Conservation (phyloP, 1,140 invertebrate genomes). For the Lucilia sericata region DNA sequence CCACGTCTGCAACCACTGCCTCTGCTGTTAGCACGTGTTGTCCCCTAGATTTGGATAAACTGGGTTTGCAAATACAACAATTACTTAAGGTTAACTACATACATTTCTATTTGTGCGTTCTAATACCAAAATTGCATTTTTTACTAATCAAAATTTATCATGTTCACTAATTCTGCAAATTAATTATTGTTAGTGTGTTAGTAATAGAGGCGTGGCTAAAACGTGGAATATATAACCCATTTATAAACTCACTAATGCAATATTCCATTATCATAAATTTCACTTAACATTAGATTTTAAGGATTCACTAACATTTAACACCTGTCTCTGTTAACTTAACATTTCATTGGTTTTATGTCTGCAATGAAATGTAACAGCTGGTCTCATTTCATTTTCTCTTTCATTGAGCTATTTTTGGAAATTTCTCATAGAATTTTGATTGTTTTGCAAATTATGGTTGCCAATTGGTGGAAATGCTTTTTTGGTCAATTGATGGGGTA, state of each 20-base stretch:
- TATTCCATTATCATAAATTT: not conserved
- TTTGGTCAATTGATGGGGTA: too few relatives aligned
- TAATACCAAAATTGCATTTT: slow-evolving; percentile 10
- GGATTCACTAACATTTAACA: not conserved
- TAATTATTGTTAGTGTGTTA: not conserved
- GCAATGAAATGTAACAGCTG: not conserved
- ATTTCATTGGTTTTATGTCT: not conserved
- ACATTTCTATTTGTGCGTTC: not conserved
- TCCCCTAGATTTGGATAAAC: slow-evolving; percentile 65
- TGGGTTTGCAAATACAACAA: slow-evolving; percentile 64
- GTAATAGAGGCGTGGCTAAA: slow-evolving; percentile 21
- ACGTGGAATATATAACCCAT: not conserved
- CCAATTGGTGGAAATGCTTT: not conserved
- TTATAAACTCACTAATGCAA: not conserved
- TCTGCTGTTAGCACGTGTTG: slow-evolving; percentile 48
- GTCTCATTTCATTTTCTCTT: not conserved
- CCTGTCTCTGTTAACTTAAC: not conserved
- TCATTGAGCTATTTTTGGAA: not conserved
- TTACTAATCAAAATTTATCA: not conserved
- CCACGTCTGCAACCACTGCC: slow-evolving; percentile 30
- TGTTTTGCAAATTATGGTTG: not conserved
- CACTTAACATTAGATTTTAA: not conserved
- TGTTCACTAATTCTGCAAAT: not conserved
- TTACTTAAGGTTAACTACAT: slow-evolving; percentile 63
- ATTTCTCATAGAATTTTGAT: not conserved